Percentiles rank a stretch among this genome's conserved stretches.
Conservation (phyloP, 23 tunicate genomes). For the Halocynthia roretzi region DNA sequence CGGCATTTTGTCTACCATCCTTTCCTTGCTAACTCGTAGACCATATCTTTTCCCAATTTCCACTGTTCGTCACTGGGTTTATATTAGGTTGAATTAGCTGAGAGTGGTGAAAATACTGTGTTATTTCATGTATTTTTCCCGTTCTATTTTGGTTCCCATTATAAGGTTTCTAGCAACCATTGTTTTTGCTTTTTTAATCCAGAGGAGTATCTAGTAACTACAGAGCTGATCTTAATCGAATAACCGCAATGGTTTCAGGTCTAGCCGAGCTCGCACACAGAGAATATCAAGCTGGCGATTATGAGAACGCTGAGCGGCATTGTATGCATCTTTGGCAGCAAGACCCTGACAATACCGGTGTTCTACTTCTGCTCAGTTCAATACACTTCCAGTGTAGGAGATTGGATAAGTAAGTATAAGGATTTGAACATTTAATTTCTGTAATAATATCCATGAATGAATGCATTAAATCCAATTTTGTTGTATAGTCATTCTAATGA, state of each 20-base stretch:
- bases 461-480: background rate
- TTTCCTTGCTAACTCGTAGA: too few species aligned
- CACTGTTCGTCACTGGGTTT: too few species aligned
- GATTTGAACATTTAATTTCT: background rate
- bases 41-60: too few species aligned
- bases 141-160: background rate
- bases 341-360: conserved; percentile 93
- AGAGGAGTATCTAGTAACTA: too few species aligned
- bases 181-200: too few species aligned
- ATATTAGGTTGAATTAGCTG: background rate
- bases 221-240: background rate
- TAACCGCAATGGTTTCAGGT: conserved; percentile 17
- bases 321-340: conserved; percentile 98
- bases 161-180: background rate
- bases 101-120: background rate
- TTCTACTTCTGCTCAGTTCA: conserved; percentile 86
- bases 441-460: background rate
- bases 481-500: background rate
- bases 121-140: too few species aligned
- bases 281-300: conserved; percentile 97
- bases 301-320: conserved; percentile 88
- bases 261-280: conserved; percentile 89
- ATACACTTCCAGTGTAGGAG: conserved; percentile 96
- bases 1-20: too few species aligned
- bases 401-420: conserved; percentile 62